phyloP scores from a whole-genome alignment of 2,797 vertebrate genomes.

The Micrastur ruficollis region DNA sequence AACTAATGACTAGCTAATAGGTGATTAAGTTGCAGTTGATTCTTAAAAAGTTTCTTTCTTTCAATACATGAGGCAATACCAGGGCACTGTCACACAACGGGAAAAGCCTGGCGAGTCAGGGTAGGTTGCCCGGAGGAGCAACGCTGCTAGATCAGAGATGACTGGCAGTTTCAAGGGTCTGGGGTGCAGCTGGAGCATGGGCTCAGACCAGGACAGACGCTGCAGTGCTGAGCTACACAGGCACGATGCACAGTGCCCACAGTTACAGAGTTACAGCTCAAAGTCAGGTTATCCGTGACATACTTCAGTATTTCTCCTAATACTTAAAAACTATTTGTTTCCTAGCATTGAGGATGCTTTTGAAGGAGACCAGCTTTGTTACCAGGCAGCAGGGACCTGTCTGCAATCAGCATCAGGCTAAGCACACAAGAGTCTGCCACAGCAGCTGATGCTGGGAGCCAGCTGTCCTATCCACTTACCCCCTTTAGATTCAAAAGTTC shows the following conservation, averaged over 20 bases:
- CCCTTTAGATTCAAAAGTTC: not conserved
- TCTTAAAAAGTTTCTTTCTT: not conserved
- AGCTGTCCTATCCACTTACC: not conserved
- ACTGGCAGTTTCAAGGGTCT: not conserved
- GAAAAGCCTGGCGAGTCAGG: not conserved
- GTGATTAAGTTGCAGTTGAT: not conserved
- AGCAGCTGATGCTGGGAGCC: not conserved
- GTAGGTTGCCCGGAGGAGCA: not conserved
- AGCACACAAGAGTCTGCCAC: not conserved
- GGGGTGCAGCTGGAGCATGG: not conserved
- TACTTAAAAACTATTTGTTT: not conserved
- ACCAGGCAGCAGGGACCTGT: not conserved
- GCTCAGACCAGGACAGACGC: not conserved
- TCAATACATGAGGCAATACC: not conserved
- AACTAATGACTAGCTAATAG: not conserved
- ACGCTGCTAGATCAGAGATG: not conserved
- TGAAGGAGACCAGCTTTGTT: not conserved
- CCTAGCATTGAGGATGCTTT: not conserved
- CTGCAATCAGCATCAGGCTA: not conserved
- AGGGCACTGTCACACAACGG: fast-evolving
- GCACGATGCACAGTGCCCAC: not conserved
- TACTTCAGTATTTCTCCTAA: not conserved
- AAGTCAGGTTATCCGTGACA: not conserved
- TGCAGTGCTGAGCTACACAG: not conserved
- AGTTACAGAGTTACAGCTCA: not conserved